A percentile compares a stretch with the other conserved stretches of the same genome.
Conservation (phyloP, 2,888 invertebrate species). For the Amphipyra tragopoginis region DNA sequence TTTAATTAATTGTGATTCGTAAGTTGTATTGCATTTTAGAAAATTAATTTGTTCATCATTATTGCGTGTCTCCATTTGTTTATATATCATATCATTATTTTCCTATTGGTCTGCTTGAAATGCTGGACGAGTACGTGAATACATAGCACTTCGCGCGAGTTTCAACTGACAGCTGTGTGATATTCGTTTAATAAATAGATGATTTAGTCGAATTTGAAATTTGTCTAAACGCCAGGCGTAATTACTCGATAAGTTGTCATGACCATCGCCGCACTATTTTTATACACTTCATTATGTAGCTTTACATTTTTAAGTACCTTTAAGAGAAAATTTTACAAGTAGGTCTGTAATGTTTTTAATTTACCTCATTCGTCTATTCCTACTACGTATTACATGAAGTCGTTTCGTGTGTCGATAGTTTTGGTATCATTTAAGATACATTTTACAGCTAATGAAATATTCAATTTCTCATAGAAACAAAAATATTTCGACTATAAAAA, state of each 20-base stretch:
- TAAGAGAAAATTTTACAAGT: slow-evolving; percentile 68
- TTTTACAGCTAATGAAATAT: slow-evolving; percentile 60
- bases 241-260: slow-evolving; percentile 68
- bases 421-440: slow-evolving; percentile 77
- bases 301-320: slow-evolving; percentile 70
- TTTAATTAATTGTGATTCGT: slow-evolving; percentile 54
- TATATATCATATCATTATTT: slow-evolving; percentile 61
- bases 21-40: slow-evolving; percentile 60
- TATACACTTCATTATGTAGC: slow-evolving; percentile 74
- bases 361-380: slow-evolving; percentile 84
- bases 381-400: slow-evolving; percentile 73
- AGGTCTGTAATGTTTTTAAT: slow-evolving; percentile 69
- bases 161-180: slow-evolving; percentile 74
- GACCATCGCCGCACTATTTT: slow-evolving; percentile 76
- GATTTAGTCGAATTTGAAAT: slow-evolving; percentile 78
- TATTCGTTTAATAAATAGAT: slow-evolving; percentile 78
- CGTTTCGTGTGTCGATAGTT: slow-evolving; percentile 74
- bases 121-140: slow-evolving; percentile 54
- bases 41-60: slow-evolving; percentile 36
- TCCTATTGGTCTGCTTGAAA: slow-evolving; percentile 75
- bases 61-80: slow-evolving; percentile 56
- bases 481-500: slow-evolving; percentile 58
- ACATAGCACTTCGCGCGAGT: slow-evolving; percentile 57
- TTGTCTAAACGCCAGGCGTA: slow-evolving; percentile 78
- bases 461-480: slow-evolving; percentile 62